Evolutionary conservation across 2,888 invertebrate genomes (phyloP), one percentile per base, ranked within the genome.

Genomic region (Tortrix viridana): DNA sequence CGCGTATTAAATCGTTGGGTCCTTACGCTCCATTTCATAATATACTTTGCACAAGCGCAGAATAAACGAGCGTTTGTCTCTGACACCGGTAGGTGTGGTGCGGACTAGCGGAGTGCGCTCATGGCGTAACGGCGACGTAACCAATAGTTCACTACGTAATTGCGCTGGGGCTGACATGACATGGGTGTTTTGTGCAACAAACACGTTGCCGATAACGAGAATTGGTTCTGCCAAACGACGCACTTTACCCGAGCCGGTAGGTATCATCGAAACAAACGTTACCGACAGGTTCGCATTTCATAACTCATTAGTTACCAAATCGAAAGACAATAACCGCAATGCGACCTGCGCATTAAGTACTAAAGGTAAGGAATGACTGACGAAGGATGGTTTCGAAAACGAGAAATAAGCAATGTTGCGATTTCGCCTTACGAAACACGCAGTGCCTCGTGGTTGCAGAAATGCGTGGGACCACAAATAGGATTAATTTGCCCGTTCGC

Each of bases 341-440:
- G 62, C 57, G 41, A 55, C 53, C 64, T 61, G 67, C 58, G 62
- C 26, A 44, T 44, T 49, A 78, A 83, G 81, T 80, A 82, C 79
- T 74, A 77, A 66, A 82, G 79, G 76, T 75, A 71, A 80, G 84
- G 84, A 86, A 85, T 80, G 83, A 85, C 85, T 89, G 90, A 89
- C 89, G 88, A 84, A 86, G 88, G 84, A 84, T 80, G 81, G 81
- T 92, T 90, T 90, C 92, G 91, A 92, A 88, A 92, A 92, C 87
- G 88, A 80, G 80, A 89, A 91, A 88, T 90, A 88, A 88, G 84
- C 88, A 83, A 88, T 83, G 88, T 89, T 90, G 92, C 90, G 89
- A 88, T 89, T 87, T 86, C 76, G 80, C 77, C 84, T 91, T 91
- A 84, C 86, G 90, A 87, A 91, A 91, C 84, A 87, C 81, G 84